Conservation (phyloP, 2,888 invertebrate species). For the Acronicta aceris region DNA sequence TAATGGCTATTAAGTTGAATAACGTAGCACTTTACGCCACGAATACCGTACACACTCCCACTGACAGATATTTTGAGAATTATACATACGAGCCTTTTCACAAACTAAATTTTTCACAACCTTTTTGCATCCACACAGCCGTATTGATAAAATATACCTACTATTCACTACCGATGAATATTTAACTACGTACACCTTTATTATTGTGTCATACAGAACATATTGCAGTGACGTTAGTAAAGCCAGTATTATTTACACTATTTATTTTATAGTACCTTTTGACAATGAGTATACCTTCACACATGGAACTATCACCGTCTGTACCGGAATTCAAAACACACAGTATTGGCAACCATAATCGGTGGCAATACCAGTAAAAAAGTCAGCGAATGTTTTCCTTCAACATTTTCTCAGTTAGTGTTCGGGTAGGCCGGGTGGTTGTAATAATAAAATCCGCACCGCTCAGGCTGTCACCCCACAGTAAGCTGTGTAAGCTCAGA, state of each 20-base stretch:
- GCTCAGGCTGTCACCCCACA: conserved; percentile 68
- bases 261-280: conserved; percentile 16
- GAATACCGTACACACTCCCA: conserved; percentile 73
- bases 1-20: conserved; percentile 88
- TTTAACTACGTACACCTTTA: conserved; percentile 36
- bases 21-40: conserved; percentile 84
- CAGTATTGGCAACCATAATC: not conserved
- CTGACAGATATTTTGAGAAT: conserved; percentile 71
- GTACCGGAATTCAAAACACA: not conserved
- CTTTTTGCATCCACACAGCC: conserved; percentile 33
- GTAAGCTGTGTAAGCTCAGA: conserved; percentile 77
- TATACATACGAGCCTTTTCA: conserved; percentile 54
- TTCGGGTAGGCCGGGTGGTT: conserved; percentile 42
- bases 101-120: conserved; percentile 34
- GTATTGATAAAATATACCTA: conserved; percentile 37
- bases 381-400: conserved; percentile 42
- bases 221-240: not conserved
- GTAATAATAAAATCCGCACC: conserved; percentile 70
- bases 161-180: conserved; percentile 42
- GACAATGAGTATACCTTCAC: not conserved
- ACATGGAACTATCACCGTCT: not conserved
- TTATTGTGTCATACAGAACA: conserved; percentile 24
- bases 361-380: conserved; percentile 28
- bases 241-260: too few relatives aligned
- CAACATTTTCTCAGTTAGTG: conserved; percentile 20